Conservation (phyloP, 2,797 vertebrate species). For the Hephaestus fuliginosus region DNA sequence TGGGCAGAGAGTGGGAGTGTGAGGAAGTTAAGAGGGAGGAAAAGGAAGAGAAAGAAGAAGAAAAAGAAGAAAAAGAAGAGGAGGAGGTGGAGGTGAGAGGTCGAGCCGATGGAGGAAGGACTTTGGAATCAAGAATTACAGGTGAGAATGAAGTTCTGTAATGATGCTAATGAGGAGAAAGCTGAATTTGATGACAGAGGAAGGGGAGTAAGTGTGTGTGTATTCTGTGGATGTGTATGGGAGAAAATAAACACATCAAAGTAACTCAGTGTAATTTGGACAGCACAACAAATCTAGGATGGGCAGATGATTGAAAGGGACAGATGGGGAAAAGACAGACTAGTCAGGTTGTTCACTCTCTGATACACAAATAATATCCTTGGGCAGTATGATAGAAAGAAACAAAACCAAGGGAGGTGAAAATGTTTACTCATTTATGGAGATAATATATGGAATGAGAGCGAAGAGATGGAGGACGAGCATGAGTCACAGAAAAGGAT, state of each 20-base stretch:
- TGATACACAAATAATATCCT: constrained; percentile 43
- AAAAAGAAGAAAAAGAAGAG: constrained; percentile 17
- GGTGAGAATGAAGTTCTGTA: constrained; percentile 74
- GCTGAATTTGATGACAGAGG: not conserved
- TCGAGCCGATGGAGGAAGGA: constrained; percentile 86
- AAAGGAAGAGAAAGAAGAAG: constrained; percentile 56
- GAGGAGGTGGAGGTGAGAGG: constrained; percentile 75
- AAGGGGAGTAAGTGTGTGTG: not conserved
- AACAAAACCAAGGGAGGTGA: constrained; percentile 36
- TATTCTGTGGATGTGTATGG: not conserved
- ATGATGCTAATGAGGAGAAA: not conserved
- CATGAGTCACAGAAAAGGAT: constrained; percentile 64
- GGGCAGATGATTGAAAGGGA: constrained; percentile 32
- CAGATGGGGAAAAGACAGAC: constrained; percentile 37
- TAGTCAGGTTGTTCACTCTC: constrained; percentile 22
- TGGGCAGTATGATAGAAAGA: constrained; percentile 23
- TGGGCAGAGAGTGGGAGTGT: constrained; percentile 66
- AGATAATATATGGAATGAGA: constrained; percentile 39
- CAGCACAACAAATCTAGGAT: constrained; percentile 24
- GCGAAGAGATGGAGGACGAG: constrained; percentile 46
- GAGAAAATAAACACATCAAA: constrained; percentile 32
- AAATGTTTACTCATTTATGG: constrained; percentile 53
- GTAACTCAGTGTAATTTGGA: constrained; percentile 28
- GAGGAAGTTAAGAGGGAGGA: constrained; percentile 56
- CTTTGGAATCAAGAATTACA: constrained; percentile 81